Conservation (phyloP, 2,888 invertebrate species). For the Phlogophora meticulosa region DNA sequence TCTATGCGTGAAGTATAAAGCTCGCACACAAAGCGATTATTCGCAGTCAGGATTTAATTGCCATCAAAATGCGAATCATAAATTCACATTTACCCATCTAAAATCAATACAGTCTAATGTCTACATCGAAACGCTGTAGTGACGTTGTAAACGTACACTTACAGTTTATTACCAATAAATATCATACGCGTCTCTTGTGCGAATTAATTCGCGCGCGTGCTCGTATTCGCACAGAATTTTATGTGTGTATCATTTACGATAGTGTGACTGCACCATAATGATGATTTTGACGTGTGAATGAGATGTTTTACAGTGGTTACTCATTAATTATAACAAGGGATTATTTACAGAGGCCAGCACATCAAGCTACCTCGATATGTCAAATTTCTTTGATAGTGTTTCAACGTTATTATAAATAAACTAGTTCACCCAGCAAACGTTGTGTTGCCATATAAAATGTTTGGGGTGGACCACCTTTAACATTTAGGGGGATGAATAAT, state of each 20-base stretch:
- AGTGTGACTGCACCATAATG: conserved; percentile 31
- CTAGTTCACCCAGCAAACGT: too few species aligned
- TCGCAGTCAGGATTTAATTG: not conserved
- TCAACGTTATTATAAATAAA: too few species aligned
- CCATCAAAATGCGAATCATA: not conserved
- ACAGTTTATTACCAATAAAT: conserved; percentile 78
- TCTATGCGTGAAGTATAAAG: too few species aligned
- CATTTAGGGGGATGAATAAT: not conserved
- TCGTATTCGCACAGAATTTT: conserved; percentile 43
- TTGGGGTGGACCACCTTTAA: too few species aligned
- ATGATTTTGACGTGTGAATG: conserved; percentile 19
- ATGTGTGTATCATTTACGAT: conserved; percentile 22
- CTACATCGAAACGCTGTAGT: conserved; percentile 55
- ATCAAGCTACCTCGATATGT: too few species aligned
- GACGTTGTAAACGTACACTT: conserved; percentile 68
- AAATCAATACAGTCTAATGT: conserved; percentile 14
- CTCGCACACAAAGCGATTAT: too few species aligned
- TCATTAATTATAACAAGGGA: conserved; percentile 1
- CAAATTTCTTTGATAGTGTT: too few species aligned
- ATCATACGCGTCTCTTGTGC: conserved; percentile 67
- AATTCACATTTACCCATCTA: not conserved
- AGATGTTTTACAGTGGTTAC: not conserved
- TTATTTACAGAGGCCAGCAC: too few species aligned
- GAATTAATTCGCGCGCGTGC: conserved; percentile 76
- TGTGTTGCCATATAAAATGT: too few species aligned